Evolutionary conservation across 2,888 invertebrate species (phyloP).

Genomic region (Elmis aenea): DNA sequence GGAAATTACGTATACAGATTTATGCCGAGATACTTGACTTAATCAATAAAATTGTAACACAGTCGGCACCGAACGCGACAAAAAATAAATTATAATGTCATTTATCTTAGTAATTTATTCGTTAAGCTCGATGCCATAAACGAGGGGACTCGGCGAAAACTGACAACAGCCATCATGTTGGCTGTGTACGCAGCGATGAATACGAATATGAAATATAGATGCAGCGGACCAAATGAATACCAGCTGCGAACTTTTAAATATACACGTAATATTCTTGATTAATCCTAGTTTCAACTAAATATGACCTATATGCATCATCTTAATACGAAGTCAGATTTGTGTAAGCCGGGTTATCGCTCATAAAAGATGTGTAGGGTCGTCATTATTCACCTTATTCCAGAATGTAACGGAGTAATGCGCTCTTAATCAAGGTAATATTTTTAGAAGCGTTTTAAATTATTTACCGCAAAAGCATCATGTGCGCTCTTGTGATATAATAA

Average conservation of each 20-base stretch:
- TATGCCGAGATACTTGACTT: conserved; percentile 3
- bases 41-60: conserved; percentile 21
- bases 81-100: conserved; percentile 32
- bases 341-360: too few species aligned
- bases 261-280: conserved; percentile 2
- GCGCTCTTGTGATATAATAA: too few species aligned
- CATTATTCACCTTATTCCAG: too few species aligned
- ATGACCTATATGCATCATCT: too few species aligned
- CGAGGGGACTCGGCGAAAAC: conserved; percentile 27
- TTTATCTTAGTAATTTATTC: conserved; percentile 35
- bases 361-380: too few species aligned
- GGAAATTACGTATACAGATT: conserved; percentile 12
- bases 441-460: too few species aligned
- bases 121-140: conserved; percentile 27
- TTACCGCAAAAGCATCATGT: too few species aligned
- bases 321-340: too few species aligned
- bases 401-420: too few species aligned
- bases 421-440: too few species aligned
- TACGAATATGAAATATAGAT: conserved; percentile 38
- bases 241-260: conserved; percentile 10
- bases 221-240: conserved; percentile 14
- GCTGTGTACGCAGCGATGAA: conserved; percentile 31
- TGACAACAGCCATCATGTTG: conserved; percentile 32
- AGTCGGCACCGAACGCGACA: conserved; percentile 20
- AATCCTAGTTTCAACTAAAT: too few species aligned